Conservation (phyloP, 1,140 invertebrate species). For the Yoshiicerus persimilis region DNA sequence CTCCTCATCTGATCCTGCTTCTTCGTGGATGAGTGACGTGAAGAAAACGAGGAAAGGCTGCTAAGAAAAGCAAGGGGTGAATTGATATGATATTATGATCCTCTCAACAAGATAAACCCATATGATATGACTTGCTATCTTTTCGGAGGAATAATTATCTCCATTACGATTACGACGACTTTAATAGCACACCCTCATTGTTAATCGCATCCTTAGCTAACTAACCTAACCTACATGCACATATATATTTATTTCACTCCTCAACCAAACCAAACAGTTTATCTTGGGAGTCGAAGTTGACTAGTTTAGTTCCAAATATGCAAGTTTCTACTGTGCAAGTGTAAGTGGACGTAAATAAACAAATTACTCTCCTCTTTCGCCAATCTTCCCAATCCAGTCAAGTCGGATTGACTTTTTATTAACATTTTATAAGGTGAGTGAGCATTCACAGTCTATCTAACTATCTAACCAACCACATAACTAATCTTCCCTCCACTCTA, state of each 20-base stretch:
- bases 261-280: not conserved
- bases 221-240: not conserved
- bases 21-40: not conserved
- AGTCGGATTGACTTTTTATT: not conserved
- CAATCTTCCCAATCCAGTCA: not conserved
- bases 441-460: not conserved
- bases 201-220: not conserved
- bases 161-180: not conserved
- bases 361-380: not conserved
- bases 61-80: not conserved
- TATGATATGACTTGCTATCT: not conserved
- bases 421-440: not conserved
- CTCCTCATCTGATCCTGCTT: not conserved
- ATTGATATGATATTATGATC: not conserved
- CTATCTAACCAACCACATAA: not conserved
- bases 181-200: not conserved
- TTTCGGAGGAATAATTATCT: not conserved
- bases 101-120: not conserved
- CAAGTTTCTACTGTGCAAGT: not conserved
- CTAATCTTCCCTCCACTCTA: not conserved
- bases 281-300: not conserved
- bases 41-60: not conserved
- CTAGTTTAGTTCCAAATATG: not conserved
- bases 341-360: not conserved
- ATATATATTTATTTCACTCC: not conserved